Conservation (phyloP, 2,888 invertebrate species). For the Ectemnius cavifrons region DNA sequence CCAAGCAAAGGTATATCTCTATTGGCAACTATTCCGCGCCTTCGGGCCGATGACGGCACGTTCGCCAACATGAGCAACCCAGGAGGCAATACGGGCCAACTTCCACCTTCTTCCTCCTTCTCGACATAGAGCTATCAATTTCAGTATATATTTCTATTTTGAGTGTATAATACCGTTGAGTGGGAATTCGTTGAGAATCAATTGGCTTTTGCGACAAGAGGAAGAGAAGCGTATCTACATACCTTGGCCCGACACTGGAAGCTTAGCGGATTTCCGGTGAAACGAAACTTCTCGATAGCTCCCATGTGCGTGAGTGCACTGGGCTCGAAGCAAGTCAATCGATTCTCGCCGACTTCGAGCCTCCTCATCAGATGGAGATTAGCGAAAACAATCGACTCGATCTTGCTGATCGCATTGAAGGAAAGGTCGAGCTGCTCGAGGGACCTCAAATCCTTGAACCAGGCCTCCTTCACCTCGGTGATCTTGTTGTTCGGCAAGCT, state of each 20-base stretch:
- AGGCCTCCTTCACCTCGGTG: constrained; percentile 47
- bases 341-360: constrained; percentile 66
- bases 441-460: constrained; percentile 60
- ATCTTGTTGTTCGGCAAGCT: constrained; percentile 66
- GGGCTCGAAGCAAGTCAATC: constrained; percentile 61
- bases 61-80: too few species aligned
- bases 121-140: too few species aligned
- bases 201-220: too few species aligned
- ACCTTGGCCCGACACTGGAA: constrained; percentile 68
- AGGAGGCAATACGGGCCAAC: too few species aligned
- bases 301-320: constrained; percentile 56
- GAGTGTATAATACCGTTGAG: too few species aligned
- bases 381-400: constrained; percentile 56
- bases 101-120: too few species aligned
- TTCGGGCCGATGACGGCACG: too few species aligned
- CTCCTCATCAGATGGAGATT: constrained; percentile 57
- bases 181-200: too few species aligned
- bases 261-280: constrained; percentile 65
- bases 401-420: constrained; percentile 61
- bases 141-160: too few species aligned
- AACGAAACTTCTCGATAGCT: constrained; percentile 65
- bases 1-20: too few species aligned
- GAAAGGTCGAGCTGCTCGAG: constrained; percentile 69
- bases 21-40: too few species aligned
- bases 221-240: constrained; percentile 20